Percentiles rank a stretch among this genome's conserved stretches.
Evolutionary conservation across 2,113 vertebrate species (phyloP).

Genomic region (Gobius niger): DNA sequence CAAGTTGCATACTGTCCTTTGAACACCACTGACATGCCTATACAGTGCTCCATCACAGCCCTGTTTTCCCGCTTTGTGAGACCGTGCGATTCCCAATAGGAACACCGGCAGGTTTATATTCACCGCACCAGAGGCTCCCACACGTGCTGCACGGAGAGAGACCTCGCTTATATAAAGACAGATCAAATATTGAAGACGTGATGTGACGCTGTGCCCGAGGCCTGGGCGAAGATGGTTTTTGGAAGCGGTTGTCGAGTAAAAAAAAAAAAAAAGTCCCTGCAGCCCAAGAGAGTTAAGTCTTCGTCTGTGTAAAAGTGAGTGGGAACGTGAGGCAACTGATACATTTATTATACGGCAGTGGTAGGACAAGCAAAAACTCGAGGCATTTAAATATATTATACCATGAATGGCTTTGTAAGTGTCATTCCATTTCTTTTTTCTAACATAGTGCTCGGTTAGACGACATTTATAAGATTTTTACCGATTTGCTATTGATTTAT

Average conservation of each 20-base stretch:
- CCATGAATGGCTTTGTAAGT: no score
- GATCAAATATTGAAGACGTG: constrained; percentile 52
- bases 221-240: constrained; percentile 1
- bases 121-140: constrained; percentile 1
- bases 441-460: no score
- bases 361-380: no score
- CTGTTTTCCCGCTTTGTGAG: neutral
- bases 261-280: neutral
- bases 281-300: neutral
- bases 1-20: neutral
- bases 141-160: constrained; percentile 5
- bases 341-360: neutral
- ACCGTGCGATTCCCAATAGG: neutral
- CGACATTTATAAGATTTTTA: no score
- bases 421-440: no score
- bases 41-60: neutral
- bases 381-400: no score
- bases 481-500: no score
- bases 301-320: neutral
- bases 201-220: constrained; percentile 25
- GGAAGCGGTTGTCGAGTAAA: constrained; percentile 1
- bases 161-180: constrained; percentile 30
- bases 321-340: neutral
- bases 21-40: neutral
- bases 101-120: neutral